phyloP scores from a whole-genome alignment of 2,888 invertebrate species.

The Exephanes ischioxanthus region DNA sequence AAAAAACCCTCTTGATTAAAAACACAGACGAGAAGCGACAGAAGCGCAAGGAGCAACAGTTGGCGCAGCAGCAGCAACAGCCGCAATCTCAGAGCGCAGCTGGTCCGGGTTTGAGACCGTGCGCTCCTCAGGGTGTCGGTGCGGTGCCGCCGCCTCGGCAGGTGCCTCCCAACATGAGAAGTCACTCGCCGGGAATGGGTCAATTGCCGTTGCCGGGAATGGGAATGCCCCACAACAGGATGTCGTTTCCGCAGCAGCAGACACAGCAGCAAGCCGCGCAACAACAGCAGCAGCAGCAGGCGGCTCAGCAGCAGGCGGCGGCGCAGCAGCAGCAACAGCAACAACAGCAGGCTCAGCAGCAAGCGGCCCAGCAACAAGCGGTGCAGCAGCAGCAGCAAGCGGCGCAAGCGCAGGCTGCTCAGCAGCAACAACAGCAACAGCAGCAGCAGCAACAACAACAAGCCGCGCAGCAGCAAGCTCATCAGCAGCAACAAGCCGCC shows the following conservation, averaged over 20 bases:
- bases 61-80: slow-evolving; percentile 75
- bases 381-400: slow-evolving; percentile 82
- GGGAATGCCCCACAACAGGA: slow-evolving; percentile 81
- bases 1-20: neutral
- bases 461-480: slow-evolving; percentile 73
- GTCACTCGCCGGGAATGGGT: slow-evolving; percentile 89
- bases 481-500: slow-evolving; percentile 77
- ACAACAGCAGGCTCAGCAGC: slow-evolving; percentile 74
- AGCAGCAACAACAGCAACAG: slow-evolving; percentile 76
- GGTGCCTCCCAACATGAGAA: slow-evolving; percentile 87
- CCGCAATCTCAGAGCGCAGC: slow-evolving; percentile 80
- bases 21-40: slow-evolving; percentile 23
- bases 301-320: slow-evolving; percentile 55
- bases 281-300: slow-evolving; percentile 76
- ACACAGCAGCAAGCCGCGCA: slow-evolving; percentile 82
- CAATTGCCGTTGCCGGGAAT: slow-evolving; percentile 79
- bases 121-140: slow-evolving; percentile 79
- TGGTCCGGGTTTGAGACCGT: slow-evolving; percentile 80
- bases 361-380: slow-evolving; percentile 79
- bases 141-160: slow-evolving; percentile 78
- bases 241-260: slow-evolving; percentile 85
- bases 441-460: slow-evolving; percentile 67
- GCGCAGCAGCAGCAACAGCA: slow-evolving; percentile 73
- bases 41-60: slow-evolving; percentile 11
- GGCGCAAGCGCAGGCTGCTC: slow-evolving; percentile 79